Evolutionary conservation across 1,140 invertebrate genomes (phyloP).

Genomic region (Schlechtendalia chinensis): DNA sequence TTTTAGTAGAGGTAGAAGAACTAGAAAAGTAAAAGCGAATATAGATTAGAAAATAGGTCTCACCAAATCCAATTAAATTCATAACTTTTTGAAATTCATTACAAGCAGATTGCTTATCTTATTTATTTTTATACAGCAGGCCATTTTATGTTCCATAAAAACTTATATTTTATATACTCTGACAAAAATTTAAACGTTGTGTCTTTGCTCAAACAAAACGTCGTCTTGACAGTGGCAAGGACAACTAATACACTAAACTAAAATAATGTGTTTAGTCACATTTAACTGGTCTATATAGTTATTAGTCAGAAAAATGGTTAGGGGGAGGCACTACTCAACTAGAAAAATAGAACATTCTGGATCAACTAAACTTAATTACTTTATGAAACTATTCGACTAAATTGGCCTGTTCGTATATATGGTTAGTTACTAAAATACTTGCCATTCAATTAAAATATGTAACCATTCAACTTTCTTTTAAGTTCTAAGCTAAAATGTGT

Average conservation of each 20-base stretch:
- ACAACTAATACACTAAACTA: conserved; percentile 7
- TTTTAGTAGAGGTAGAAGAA: too few species aligned
- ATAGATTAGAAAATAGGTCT: too few species aligned
- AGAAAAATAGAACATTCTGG: too few species aligned
- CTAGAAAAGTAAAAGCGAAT: too few species aligned
- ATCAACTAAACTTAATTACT: conserved; percentile 12
- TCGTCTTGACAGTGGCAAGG: conserved; percentile 2
- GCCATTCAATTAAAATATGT: conserved; percentile 51
- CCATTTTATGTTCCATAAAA: conserved; percentile 21
- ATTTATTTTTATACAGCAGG: conserved; percentile 1
- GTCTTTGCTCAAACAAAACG: background rate
- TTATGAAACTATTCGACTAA: conserved; percentile 25
- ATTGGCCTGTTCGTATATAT: background rate
- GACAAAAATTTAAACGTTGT: too few species aligned
- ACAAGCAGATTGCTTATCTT: background rate
- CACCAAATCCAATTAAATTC: too few species aligned
- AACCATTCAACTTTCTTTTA: too few species aligned
- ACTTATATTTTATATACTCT: background rate
- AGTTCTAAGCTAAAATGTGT: too few species aligned
- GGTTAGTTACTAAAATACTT: conserved; percentile 1
- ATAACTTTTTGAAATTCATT: background rate
- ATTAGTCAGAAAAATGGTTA: conserved; percentile 18
- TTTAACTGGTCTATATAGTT: background rate
- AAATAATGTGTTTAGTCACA: background rate
- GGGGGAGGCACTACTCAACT: background rate